Conservation (phyloP, 2,113 vertebrate genomes). For the Hemiprocne comata region DNA sequence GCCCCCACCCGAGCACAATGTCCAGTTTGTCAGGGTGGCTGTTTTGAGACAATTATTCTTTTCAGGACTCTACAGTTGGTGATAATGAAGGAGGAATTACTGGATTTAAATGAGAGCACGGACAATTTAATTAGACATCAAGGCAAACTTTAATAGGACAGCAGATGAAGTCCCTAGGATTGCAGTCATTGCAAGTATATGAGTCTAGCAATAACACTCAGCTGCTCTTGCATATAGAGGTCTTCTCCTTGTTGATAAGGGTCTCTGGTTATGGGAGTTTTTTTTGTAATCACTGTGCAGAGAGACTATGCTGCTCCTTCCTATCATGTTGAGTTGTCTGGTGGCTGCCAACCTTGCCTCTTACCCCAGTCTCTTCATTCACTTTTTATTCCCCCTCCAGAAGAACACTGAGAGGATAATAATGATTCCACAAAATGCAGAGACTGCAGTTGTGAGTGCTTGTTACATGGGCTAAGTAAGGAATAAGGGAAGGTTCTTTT, state of each 20-base stretch:
- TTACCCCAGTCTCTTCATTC: background rate
- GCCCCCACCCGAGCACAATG: no score
- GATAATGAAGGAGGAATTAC: background rate
- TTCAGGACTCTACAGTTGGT: no score
- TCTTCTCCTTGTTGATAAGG: background rate
- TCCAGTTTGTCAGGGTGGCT: no score
- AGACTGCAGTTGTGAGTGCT: background rate
- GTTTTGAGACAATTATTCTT: no score
- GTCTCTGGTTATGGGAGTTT: background rate
- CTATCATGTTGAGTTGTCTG: background rate
- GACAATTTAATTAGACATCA: background rate
- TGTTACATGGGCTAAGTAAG: rapidly evolving
- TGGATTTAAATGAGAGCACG: background rate
- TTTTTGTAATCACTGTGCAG: background rate
- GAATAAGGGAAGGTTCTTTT: background rate
- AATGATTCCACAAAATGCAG: background rate
- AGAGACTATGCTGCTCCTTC: background rate
- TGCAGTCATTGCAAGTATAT: background rate
- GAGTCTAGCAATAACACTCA: background rate
- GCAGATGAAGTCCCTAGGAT: background rate
- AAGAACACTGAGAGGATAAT: background rate
- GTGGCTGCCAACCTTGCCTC: background rate
- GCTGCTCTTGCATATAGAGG: background rate
- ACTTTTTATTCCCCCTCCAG: background rate
- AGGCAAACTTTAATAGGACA: background rate